phyloP scores from a whole-genome alignment of 2,888 invertebrate genomes.

The Torymus tubicola region DNA sequence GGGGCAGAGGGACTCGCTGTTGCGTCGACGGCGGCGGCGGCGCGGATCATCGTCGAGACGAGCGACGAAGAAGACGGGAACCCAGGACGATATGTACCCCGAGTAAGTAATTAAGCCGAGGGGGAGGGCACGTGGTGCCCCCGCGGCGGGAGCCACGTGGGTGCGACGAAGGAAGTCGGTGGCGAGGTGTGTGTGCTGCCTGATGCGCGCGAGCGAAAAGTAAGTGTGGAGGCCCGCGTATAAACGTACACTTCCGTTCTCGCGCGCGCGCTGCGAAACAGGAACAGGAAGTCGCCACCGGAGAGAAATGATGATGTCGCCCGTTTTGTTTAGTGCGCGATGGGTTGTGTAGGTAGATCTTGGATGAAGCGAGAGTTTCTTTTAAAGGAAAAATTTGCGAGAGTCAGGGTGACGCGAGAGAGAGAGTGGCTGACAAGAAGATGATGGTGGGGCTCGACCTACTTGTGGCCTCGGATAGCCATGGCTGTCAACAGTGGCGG shows the following conservation, averaged over 20 bases:
- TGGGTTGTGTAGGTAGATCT: too few relatives aligned
- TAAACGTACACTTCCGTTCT: constrained; percentile 49
- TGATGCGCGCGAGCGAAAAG: constrained; percentile 24
- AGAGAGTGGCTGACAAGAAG: too few relatives aligned
- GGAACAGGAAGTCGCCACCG: constrained; percentile 75
- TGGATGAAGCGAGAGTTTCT: too few relatives aligned
- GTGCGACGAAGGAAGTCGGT: not conserved
- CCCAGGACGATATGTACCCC: not conserved
- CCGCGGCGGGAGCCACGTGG: constrained; percentile 5
- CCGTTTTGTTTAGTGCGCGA: too few relatives aligned
- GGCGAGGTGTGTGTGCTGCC: not conserved
- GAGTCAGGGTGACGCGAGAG: too few relatives aligned
- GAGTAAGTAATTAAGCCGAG: not conserved
- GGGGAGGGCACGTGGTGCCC: not conserved
- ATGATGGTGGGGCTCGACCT: too few relatives aligned
- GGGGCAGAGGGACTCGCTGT: too few relatives aligned
- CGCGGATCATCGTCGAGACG: not conserved
- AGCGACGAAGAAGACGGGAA: not conserved
- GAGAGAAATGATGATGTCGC: too few relatives aligned
- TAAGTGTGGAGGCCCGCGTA: constrained; percentile 19
- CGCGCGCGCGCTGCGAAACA: constrained; percentile 64
- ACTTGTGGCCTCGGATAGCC: too few relatives aligned
- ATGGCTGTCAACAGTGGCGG: too few relatives aligned
- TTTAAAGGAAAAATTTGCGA: too few relatives aligned
- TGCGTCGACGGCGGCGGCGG: too few relatives aligned